Base-by-base conservation (phyloP, 2,888 invertebrate genomes). In the Nycteola revayana region DNA sequence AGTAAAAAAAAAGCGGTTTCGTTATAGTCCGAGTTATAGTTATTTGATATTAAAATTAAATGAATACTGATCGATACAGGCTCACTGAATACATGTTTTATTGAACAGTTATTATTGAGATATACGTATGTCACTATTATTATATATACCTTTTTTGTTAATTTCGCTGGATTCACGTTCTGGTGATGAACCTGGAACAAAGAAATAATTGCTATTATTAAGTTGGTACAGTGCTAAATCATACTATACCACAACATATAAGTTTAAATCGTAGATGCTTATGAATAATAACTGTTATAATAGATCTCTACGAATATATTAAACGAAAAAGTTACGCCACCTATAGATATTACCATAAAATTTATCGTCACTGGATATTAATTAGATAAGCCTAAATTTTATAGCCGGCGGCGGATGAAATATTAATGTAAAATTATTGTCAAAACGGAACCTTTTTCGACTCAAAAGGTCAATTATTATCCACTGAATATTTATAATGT, bases 141-240 rank as follows among this genome's bases (percentile, higher is more conserved):
- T 36, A 57, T 45, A 34, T 48, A 31, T 80, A 87, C 87, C 86
- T 86, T 86, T 86, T 65, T 86, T 84, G 59, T 60, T 81, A 66
- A 70, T 77, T 62, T 87, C 87, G 60, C 54, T 60, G 52, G 80
- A 43, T 61, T 83, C 86, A 30, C 75, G 68, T 57, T 83, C 86
- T 43, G 81, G 83, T 29, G 87, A 72, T 47, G 79, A 75, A 58
- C 78, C 86, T 87, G 79, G 27, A 85, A 83, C 66, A 74, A 73
- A 32, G 49, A 36, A 64, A 18, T 6, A n/a, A n/a, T n/a, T n/a
- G n/a, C n/a, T n/a, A n/a, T n/a, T n/a, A n/a, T n/a, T n/a, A n/a
- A n/a, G n/a, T n/a, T n/a, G n/a, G n/a, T n/a, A n/a, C n/a, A n/a
- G n/a, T n/a, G n/a, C n/a, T n/a, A n/a, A n/a, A n/a, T n/a, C n/a